Percentiles rank a stretch among this genome's conserved stretches.
Evolutionary conservation across 2,797 vertebrate species (phyloP).

Genomic region (Philypnodon macrostomus): DNA sequence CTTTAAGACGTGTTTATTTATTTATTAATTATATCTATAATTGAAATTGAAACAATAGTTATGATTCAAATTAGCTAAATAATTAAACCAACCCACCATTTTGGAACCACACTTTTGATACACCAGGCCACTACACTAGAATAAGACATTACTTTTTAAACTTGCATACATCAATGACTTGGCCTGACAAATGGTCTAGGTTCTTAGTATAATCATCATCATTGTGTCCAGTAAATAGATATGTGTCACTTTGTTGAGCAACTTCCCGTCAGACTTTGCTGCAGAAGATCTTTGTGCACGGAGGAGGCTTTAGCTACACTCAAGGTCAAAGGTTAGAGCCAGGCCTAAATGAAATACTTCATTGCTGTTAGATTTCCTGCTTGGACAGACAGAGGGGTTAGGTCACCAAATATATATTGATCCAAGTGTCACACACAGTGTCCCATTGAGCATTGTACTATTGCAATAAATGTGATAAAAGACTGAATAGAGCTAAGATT

Average conservation of each 20-base stretch:
- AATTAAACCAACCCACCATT: too few species aligned
- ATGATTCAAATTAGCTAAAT: too few species aligned
- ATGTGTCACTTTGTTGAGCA: constrained; percentile 53
- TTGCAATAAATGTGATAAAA: constrained; percentile 58
- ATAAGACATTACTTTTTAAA: too few species aligned
- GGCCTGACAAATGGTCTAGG: too few species aligned
- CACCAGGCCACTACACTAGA: too few species aligned
- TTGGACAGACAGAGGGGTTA: constrained; percentile 60
- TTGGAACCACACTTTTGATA: too few species aligned
- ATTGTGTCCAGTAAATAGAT: constrained; percentile 3
- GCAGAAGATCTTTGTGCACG: constrained; percentile 44
- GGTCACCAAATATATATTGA: constrained; percentile 76
- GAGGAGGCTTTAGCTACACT: constrained; percentile 49
- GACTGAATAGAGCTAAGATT: not conserved
- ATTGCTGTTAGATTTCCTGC: constrained; percentile 67
- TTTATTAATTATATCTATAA: too few species aligned
- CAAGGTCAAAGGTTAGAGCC: constrained; percentile 51
- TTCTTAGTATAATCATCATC: too few species aligned
- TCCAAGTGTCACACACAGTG: constrained; percentile 49
- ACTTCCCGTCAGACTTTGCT: constrained; percentile 63
- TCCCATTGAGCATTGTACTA: constrained; percentile 40
- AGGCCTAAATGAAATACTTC: constrained; percentile 68
- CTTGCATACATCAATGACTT: too few species aligned
- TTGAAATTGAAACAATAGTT: too few species aligned
- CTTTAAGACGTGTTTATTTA: too few species aligned